Evolutionary conservation across 2,797 vertebrate species (phyloP), one percentile per base, ranked within the genome.

Genomic region (Caiman crocodilus): DNA sequence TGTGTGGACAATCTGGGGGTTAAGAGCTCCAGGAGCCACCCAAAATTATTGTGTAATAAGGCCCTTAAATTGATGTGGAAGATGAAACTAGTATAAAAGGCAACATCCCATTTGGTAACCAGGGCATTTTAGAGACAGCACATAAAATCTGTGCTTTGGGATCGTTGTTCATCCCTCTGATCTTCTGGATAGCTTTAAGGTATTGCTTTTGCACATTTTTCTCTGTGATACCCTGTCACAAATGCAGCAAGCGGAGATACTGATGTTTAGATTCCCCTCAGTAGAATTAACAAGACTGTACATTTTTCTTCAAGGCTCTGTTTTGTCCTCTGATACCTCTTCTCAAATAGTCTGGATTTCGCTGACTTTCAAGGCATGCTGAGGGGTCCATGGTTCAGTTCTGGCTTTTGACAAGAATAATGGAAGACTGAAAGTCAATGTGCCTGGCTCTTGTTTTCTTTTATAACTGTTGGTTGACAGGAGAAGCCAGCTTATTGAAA

Each of bases 211-310:
- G 9, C 73, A 64, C 80, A 84, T 23, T 74, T 4, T 3, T 7
- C 76, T 90, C 20, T 50, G 11, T 42, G 35, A 71, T 14, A 67
- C 59, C 4, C 83, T 77, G 57, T 42, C n/a, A 56, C 0, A 2
- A 32, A 58, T 69, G 12, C 21, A 28, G 73, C 4, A 59, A 63
- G 28, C 5, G 23, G 42, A 71, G 14, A 23, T 13, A 57, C 1
- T 0, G 1, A 23, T 32, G 56, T 9, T 9, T 85, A 55, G 76
- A 87, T 56, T 23, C 84, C 17, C 20, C 5, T 1, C 7, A 42
- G 4, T 55, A 2, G 8, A 61, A 56, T 5, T 50, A 78, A 55
- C 17, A 58, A 58, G 8, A 3, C 59, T 0, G 0, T 14, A 67
- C 32, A 0, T 16, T 50, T 50, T 50, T 12, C 14, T 6, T 3